Conservation (phyloP, 2,113 vertebrate species). For the Pachycephala philippinensis region DNA sequence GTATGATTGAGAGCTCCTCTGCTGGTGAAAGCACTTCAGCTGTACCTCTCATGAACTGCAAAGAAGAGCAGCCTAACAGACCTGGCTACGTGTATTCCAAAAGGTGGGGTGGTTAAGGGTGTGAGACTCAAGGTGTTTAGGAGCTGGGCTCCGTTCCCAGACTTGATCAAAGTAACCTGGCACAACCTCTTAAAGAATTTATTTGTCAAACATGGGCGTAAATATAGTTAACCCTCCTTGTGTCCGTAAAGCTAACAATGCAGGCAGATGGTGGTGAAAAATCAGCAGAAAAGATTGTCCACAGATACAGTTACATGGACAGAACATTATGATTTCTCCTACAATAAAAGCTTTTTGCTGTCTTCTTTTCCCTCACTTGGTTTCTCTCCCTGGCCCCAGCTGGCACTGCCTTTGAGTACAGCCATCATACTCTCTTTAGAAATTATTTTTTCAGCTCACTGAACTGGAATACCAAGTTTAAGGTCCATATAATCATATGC, state of each 20-base stretch:
- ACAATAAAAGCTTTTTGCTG: background rate
- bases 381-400: background rate
- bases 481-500: background rate
- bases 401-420: conserved; percentile 6
- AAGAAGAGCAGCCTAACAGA: background rate
- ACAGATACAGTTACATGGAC: background rate
- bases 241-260: background rate
- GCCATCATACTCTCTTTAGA: background rate
- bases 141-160: background rate
- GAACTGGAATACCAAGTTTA: conserved; percentile 38
- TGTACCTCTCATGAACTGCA: background rate
- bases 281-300: background rate
- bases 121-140: background rate
- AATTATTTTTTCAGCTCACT: conserved; percentile 25
- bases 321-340: background rate
- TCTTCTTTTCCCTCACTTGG: background rate
- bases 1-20: background rate
- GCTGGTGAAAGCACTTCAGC: background rate
- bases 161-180: background rate
- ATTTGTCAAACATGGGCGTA: background rate
- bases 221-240: background rate
- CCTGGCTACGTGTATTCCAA: background rate
- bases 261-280: background rate
- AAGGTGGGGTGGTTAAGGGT: background rate
- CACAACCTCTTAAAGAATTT: background rate